These are phyloP conservation scores for Pelecanus crispus DNA, from an alignment of 2,113 vertebrate genomes.

Conservation along the genomic window DNA sequence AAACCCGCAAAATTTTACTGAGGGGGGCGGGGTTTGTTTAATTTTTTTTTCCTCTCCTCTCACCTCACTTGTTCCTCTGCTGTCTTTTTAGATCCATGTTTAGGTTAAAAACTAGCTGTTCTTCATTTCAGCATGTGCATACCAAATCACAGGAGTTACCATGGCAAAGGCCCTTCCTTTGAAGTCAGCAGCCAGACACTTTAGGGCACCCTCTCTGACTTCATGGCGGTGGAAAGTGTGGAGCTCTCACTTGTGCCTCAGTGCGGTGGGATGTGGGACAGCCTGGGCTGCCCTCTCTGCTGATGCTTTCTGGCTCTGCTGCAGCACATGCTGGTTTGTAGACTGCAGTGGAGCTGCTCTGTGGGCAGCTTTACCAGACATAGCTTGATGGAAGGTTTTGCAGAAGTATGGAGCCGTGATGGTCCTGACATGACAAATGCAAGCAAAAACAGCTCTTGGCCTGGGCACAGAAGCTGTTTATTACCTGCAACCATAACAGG, in stretches of 20 bases:
- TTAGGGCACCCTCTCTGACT: background rate
- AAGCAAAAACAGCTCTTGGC: background rate
- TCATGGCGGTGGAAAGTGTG: accelerated
- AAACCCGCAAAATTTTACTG: background rate
- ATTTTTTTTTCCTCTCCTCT: no score
- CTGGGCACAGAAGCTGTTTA: background rate
- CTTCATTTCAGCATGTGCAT: accelerated
- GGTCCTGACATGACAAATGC: background rate
- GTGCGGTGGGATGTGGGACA: background rate
- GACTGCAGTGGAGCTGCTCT: background rate
- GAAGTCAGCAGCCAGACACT: background rate
- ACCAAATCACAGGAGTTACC: no score
- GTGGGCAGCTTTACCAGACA: background rate
- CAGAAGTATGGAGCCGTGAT: background rate
- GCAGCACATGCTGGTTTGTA: accelerated
- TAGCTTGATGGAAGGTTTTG: background rate
- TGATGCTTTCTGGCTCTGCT: background rate
- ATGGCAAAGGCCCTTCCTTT: no score
- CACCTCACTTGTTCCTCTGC: background rate
- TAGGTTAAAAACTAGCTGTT: background rate
- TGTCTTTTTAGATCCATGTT: background rate
- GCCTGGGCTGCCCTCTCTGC: background rate
- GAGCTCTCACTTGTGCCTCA: background rate
- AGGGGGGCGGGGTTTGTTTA: background rate
- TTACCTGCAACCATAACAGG: background rate